A percentile compares a stretch with the other conserved stretches of the same genome.
These are phyloP conservation scores for Poicephalus meyeri DNA, from an alignment of 2,113 vertebrate species.

Conservation along the genomic window DNA sequence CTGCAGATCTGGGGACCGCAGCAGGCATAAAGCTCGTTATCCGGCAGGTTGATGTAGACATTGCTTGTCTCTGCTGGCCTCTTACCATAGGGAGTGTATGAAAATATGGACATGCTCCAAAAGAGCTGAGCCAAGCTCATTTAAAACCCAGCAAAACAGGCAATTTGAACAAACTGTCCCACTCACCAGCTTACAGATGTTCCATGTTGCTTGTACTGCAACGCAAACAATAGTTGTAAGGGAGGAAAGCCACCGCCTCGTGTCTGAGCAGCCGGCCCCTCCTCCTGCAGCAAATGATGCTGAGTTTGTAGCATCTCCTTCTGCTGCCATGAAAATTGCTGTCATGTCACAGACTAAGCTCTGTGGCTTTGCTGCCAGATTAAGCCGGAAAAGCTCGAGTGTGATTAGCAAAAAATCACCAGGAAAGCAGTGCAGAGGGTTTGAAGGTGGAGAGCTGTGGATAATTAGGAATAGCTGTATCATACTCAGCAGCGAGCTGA, in stretches of 20 bases:
- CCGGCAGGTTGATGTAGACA: background rate
- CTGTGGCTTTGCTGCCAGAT: background rate
- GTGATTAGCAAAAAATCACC: background rate
- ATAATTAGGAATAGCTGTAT: background rate
- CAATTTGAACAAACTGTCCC: background rate
- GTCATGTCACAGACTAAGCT: constrained; percentile 10
- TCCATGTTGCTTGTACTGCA: background rate
- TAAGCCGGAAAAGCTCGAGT: background rate
- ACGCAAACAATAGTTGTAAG: constrained; percentile 13
- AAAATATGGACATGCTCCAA: background rate
- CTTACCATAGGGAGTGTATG: background rate
- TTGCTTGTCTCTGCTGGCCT: background rate
- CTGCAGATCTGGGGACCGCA: background rate
- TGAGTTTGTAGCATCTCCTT: background rate
- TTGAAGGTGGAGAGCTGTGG: background rate
- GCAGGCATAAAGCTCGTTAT: background rate
- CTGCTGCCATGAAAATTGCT: constrained; percentile 25
- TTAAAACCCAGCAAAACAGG: background rate
- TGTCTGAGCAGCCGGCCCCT: background rate
- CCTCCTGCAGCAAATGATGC: constrained; percentile 28
- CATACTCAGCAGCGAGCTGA: background rate
- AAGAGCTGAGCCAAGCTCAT: background rate
- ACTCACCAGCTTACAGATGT: background rate
- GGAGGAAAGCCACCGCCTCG: background rate
- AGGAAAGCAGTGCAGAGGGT: background rate